These are phyloP conservation scores for Arrhamphus sclerolepis DNA, from an alignment of 2,797 vertebrate genomes.

Conservation along the genomic window DNA sequence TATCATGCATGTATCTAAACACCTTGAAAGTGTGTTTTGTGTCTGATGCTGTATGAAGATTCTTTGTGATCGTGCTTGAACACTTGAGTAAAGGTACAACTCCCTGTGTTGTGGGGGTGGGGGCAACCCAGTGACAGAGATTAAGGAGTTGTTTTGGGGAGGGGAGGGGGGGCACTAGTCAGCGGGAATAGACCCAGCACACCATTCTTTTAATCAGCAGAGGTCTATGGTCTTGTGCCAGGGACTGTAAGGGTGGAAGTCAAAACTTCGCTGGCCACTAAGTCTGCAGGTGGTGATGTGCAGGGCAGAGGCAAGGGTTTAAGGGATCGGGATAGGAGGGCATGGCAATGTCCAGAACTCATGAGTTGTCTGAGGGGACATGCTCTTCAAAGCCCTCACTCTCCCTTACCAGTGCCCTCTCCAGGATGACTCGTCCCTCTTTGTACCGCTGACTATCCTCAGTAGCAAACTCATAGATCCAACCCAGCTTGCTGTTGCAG, in stretches of 20 bases:
- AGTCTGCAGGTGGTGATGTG: slow-evolving; percentile 54
- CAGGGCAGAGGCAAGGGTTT: slow-evolving; percentile 35
- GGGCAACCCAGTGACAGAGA: slow-evolving; percentile 21
- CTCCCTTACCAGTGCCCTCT: slow-evolving; percentile 94
- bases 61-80: slow-evolving; percentile 29
- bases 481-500: slow-evolving; percentile 99
- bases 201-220: slow-evolving; percentile 48
- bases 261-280: slow-evolving; percentile 42
- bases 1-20: slow-evolving; percentile 40
- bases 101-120: slow-evolving; percentile 24
- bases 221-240: slow-evolving; percentile 41
- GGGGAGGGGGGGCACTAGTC: no score
- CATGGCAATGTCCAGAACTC: slow-evolving; percentile 61
- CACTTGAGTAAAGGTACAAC: slow-evolving; percentile 24
- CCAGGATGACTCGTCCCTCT: slow-evolving; percentile 96
- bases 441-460: slow-evolving; percentile 99
- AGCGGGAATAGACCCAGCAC: slow-evolving; percentile 52
- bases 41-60: slow-evolving; percentile 42
- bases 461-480: slow-evolving; percentile 99
- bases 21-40: slow-evolving; percentile 41
- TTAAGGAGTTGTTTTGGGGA: slow-evolving; percentile 29
- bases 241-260: slow-evolving; percentile 34
- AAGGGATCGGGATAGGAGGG: slow-evolving; percentile 27
- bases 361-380: slow-evolving; percentile 95
- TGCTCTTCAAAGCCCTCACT: slow-evolving; percentile 99